phyloP scores from a whole-genome alignment of 1,140 invertebrate genomes.

The Camponotus pennsylvanicus region DNA sequence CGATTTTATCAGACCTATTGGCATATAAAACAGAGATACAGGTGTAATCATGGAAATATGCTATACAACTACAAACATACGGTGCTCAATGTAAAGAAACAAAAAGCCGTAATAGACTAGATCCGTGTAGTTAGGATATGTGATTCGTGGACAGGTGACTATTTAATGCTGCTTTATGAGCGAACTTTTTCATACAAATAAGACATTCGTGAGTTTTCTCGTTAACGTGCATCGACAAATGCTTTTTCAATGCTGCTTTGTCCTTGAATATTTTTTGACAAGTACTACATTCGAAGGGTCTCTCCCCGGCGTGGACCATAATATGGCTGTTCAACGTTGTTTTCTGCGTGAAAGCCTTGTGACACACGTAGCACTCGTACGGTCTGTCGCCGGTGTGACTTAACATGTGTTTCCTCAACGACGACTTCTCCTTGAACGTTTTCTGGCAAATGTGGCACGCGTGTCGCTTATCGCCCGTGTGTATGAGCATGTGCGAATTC shows the following conservation, averaged over 20 bases:
- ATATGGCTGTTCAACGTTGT: conserved; percentile 90
- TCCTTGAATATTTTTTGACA: conserved; percentile 80
- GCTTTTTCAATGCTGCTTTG: conserved; percentile 77
- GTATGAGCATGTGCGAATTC: conserved; percentile 84
- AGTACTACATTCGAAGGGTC: conserved; percentile 90
- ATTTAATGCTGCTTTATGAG: conserved; percentile 80
- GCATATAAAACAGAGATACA: conserved; percentile 71
- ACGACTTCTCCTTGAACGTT: conserved; percentile 86
- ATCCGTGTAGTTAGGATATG: conserved; percentile 77
- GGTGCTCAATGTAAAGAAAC: conserved; percentile 72
- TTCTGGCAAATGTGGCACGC: conserved; percentile 87
- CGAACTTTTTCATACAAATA: conserved; percentile 82
- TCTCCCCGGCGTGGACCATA: conserved; percentile 90
- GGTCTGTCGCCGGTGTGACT: conserved; percentile 87
- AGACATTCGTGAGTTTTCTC: conserved; percentile 88
- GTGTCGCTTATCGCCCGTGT: conserved; percentile 85
- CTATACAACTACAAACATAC: conserved; percentile 71
- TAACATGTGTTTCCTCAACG: conserved; percentile 86
- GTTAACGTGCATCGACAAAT: conserved; percentile 89
- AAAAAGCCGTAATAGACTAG: conserved; percentile 72
- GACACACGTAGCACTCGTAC: conserved; percentile 87
- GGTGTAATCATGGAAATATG: conserved; percentile 59
- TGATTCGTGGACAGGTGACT: conserved; percentile 81
- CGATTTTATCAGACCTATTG: conserved; percentile 51
- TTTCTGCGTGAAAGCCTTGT: conserved; percentile 86